Base-by-base conservation (phyloP, 2,888 invertebrate species). In the Drosophila nigricruria region DNA sequence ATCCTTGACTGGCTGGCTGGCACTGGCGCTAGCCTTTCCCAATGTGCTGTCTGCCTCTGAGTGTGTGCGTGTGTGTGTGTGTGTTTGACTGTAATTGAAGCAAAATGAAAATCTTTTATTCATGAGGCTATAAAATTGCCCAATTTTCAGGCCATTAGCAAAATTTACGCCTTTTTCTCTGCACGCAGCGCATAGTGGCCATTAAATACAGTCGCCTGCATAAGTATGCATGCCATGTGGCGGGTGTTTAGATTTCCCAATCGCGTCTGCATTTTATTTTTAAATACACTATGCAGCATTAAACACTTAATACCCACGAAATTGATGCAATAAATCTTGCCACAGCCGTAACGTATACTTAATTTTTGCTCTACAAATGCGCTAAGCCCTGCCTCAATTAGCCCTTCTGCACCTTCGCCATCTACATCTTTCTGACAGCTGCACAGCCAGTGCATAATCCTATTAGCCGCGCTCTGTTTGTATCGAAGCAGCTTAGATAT, bases 71-170 rank as follows among this genome's bases (percentile, higher is more conserved):
- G 52, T 45, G 49, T 36, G 23, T 68, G 53, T 73, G 59, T 86
- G 83, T 59, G 72, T 87, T 81, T 89, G 89, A 85, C 85, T 88
- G 88, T 88, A 88, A 88, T 88, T 84, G 91, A 88, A 88, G 89
- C 86, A 88, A 84, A 89, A 90, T 86, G 87, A 90, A 90, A 88
- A 91, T 91, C 85, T 91, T 90, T 91, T 91, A 91, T 91, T 91
- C 91, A 91, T 91, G 90, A 91, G 91, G 91, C 91, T 90, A 91
- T 91, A 91, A 91, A 91, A 91, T 91, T 91, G 91, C 91, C 91
- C 91, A 91, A 91, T 91, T 91, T 91, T 91, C 91, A 90, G 91
- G 88, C 91, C 90, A 91, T 91, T 91, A 91, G 90, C 91, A 91
- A 91, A 91, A 91, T 91, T 91, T 91, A 91, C 91, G 91, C 91